Conservation (phyloP, 1,140 invertebrate species). For the Drosophila truncata region DNA sequence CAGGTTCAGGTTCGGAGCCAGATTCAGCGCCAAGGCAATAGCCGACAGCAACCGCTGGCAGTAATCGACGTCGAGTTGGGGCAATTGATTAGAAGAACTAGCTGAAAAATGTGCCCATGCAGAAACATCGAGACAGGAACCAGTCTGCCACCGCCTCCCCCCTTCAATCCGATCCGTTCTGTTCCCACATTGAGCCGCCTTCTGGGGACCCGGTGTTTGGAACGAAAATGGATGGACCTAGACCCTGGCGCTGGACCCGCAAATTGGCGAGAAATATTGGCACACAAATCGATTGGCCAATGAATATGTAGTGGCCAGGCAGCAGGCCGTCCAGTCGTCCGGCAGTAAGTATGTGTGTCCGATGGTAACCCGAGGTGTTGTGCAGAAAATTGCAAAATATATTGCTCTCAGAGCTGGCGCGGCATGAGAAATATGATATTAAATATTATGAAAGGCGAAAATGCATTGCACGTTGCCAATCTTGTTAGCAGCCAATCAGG, state of each 20-base stretch:
- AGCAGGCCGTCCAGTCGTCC: conserved; percentile 2
- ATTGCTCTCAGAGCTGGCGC: conserved; percentile 47
- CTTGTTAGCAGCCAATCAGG: conserved; percentile 68
- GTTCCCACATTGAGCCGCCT: conserved; percentile 8
- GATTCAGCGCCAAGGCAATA: conserved; percentile 18
- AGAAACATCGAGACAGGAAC: conserved; percentile 41
- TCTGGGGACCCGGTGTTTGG: conserved; percentile 6
- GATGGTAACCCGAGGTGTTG: conserved; percentile 72
- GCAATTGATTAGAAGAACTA: conserved; percentile 74
- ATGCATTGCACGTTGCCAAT: conserved; percentile 62
- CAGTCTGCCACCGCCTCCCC: conserved; percentile 4
- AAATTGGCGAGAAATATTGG: conserved; percentile 71
- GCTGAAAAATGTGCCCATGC: conserved; percentile 56
- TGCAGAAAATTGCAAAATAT: conserved; percentile 74
- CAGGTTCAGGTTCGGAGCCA: conserved; percentile 25
- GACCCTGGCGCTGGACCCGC: conserved; percentile 50
- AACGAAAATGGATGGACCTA: conserved; percentile 48
- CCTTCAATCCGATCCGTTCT: conserved; percentile 20
- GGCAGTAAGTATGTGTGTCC: conserved; percentile 45
- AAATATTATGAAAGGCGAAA: conserved; percentile 66
- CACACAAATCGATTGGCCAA: conserved; percentile 79
- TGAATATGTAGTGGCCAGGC: conserved; percentile 69
- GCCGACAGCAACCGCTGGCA: conserved; percentile 49
- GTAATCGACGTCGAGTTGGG: conserved; percentile 61
- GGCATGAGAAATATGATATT: conserved; percentile 74